These are phyloP conservation scores for Chaetophractus vellerosus DNA, from an alignment of 2,797 vertebrate species.

Conservation along the genomic window DNA sequence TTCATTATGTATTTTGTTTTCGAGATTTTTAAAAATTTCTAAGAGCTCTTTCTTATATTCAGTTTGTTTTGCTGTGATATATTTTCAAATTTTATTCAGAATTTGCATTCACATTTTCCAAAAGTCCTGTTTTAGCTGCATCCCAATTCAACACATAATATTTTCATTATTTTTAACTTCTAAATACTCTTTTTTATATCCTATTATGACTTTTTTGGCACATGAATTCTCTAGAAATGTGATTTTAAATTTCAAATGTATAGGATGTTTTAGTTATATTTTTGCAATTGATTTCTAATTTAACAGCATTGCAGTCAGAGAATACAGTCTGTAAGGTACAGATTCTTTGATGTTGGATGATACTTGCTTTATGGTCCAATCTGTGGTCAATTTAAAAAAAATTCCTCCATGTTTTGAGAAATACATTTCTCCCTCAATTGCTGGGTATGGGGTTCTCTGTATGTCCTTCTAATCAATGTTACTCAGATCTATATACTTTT, in stretches of 20 bases:
- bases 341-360: neutral
- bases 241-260: neutral
- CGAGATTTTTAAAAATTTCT: neutral
- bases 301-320: neutral
- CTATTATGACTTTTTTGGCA: too few relatives aligned
- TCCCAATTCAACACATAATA: neutral
- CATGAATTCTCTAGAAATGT: too few relatives aligned
- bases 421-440: neutral
- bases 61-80: neutral
- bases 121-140: conserved; percentile 3
- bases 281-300: neutral
- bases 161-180: neutral
- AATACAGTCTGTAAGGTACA: neutral
- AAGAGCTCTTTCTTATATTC: neutral
- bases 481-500: neutral
- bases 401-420: neutral
- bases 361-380: neutral
- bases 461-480: too few relatives aligned
- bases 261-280: neutral
- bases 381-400: neutral
- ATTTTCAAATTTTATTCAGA: neutral
- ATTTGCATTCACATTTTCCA: conserved; percentile 3
- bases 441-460: neutral
- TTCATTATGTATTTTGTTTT: neutral
- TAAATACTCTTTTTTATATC: neutral